Conservation (phyloP, 2,113 vertebrate species). For the Agelaius tricolor region DNA sequence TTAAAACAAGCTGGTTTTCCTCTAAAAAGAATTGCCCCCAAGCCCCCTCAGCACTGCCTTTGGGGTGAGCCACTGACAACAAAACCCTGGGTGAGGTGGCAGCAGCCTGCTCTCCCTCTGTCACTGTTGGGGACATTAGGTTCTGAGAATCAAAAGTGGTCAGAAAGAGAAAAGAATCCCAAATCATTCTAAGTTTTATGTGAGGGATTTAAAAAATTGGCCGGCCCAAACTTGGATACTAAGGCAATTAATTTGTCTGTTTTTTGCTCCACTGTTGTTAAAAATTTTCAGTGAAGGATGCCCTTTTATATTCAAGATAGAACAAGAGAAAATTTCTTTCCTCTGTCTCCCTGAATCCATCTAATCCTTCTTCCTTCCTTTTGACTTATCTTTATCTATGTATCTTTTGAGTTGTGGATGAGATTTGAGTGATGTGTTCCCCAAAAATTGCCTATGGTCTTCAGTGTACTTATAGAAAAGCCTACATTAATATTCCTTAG, state of each 20-base stretch:
- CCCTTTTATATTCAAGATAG: background rate
- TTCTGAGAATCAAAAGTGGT: background rate
- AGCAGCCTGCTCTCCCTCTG: accelerated
- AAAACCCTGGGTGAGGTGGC: background rate
- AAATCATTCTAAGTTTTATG: background rate
- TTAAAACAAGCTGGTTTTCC: background rate
- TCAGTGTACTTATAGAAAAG: background rate
- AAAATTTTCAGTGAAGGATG: background rate
- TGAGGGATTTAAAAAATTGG: background rate
- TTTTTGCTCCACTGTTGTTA: background rate
- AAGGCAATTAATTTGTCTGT: background rate
- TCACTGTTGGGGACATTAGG: background rate
- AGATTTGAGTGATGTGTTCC: background rate
- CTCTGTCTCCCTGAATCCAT: background rate
- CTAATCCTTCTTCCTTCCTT: background rate
- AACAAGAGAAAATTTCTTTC: background rate
- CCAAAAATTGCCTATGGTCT: background rate
- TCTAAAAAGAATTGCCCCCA: background rate
- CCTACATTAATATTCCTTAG: background rate
- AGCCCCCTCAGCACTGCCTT: background rate
- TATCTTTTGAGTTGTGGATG: background rate
- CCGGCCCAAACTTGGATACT: background rate
- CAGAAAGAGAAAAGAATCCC: background rate
- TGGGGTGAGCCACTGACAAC: background rate
- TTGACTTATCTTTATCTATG: background rate